Evolutionary conservation across 2,888 invertebrate genomes (phyloP), one percentile per base, ranked within the genome.

Genomic region (Zele albiditarsus): DNA sequence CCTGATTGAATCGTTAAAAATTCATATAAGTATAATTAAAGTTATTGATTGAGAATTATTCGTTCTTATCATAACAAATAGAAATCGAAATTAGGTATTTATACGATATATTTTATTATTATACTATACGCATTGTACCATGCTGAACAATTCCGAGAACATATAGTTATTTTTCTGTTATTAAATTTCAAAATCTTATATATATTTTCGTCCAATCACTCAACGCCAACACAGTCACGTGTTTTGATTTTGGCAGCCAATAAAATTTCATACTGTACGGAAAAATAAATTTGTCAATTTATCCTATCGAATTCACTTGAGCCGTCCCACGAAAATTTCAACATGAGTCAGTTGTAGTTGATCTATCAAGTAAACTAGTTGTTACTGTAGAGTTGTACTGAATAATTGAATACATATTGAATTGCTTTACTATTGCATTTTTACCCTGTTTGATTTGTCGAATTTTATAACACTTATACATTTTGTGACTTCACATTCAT

Each of bases 311-410:
- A 38, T 38, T 33, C n/a, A 23, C 27, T 31, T 23, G 8, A 14
- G 3, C 6, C 20, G n/a, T 20, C 12, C 12, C 63, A 8, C n/a
- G 1, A 8, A 31, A 57, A 42, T 25, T 12, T 2, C 33, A 12
- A 46, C 38, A n/a, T n/a, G n/a, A 42, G 53, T 66, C 57, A 72
- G 72, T 72, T 53, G 66, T 46, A 42, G 20, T 63, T 38, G 23
- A 58, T 57, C 57, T 57, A 57, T 38, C 57, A n/a, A 33, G 14
- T 23, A n/a, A 58, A 53, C 38, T 20, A 72, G 72, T 66, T 57
- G 65, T 25, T 12, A n/a, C 53, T 71, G 31, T 4, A 6, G 2
- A 62, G n/a, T n/a, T 27, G 3, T n/a, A 63, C 28, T 31, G 23
- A n/a, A 23, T 8, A 53, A 53, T 8, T 20, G 20, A 53, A 20